Evolutionary conservation across 2,797 vertebrate genomes (phyloP), one percentile per base, ranked within the genome.

Genomic region (Protosalanx chinensis): DNA sequence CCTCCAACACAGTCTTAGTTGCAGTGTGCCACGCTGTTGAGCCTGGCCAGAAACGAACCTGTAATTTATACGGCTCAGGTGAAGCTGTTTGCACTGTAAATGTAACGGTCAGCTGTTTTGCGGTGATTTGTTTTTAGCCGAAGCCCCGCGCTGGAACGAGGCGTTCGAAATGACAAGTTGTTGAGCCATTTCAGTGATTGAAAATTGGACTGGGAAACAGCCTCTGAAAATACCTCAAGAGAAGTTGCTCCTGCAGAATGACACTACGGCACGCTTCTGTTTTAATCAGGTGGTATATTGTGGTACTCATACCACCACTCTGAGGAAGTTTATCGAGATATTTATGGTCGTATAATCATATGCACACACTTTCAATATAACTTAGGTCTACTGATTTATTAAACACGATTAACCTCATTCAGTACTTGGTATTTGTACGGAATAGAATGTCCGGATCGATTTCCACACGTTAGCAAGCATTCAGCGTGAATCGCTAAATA

Each of bases 51-150:
- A 81, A 85, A 86, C 74, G 75, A 79, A 70, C 23, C 0, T 10
- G 59, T 77, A 77, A 86, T 88, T 87, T 86, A 86, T 90, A 77
- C 68, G 72, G 68, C 71, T 77, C 68, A 71, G 74, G 74, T 82
- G 76, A 71, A 81, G 67, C 68, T 80, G 77, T 82, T 68, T 0
- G 15, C 69, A 72, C 58, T 32, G 73, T 30, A 37, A 49, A 58
- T 37, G 69, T 72, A 68, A 80, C 67, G 70, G 65, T 79, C 72
- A 57, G 61, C 57, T n/a, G n/a, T 69, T 84, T 64, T 72, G 37
- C 61, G 69, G 62, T 73, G 71, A 84, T 82, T 81, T 85, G 75
- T 82, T 80, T 74, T 67, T 0, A 30, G 51, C 41, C 0, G 41
- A 46, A 6, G 29, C 64, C 35, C 35, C 15, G 3, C 12, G 35